These are phyloP conservation scores for Ryuthela nishihirai DNA, from an alignment of 2,888 invertebrate species.

Conservation along the genomic window DNA sequence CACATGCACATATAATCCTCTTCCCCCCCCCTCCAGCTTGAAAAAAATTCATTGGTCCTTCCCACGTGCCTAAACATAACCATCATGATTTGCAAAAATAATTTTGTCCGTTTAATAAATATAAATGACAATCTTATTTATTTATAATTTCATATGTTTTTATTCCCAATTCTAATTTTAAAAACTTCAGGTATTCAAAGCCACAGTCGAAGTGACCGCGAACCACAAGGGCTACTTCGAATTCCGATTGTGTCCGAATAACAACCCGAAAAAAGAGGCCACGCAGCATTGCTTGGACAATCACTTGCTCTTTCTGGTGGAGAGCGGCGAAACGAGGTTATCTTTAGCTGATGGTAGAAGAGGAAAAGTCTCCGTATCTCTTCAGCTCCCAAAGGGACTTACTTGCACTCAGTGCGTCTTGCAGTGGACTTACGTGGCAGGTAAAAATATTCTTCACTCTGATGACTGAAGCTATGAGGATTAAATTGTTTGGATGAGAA, in stretches of 20 bases:
- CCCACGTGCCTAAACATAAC: too few relatives aligned
- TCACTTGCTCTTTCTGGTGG: conserved; percentile 61
- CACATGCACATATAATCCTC: too few relatives aligned
- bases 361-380: conserved; percentile 20
- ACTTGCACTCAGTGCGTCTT: conserved; percentile 50
- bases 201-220: conserved; percentile 78
- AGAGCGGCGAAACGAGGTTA: conserved; percentile 58
- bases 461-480: too few relatives aligned
- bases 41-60: too few relatives aligned
- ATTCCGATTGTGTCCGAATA: conserved; percentile 75
- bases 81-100: too few relatives aligned
- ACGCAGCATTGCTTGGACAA: conserved; percentile 77
- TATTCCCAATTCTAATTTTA: too few relatives aligned
- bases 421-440: conserved; percentile 51
- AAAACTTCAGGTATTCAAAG: conserved; percentile 59
- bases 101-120: too few relatives aligned
- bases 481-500: too few relatives aligned
- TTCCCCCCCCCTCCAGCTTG: too few relatives aligned
- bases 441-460: conserved; percentile 39
- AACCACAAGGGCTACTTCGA: conserved; percentile 84
- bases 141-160: too few relatives aligned
- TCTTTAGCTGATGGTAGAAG: conserved; percentile 22
- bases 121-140: too few relatives aligned
- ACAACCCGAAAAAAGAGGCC: conserved; percentile 67
- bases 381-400: conserved; percentile 64